Conservation (phyloP, 2,113 vertebrate species). For the Tychaedon coryphoeus region DNA sequence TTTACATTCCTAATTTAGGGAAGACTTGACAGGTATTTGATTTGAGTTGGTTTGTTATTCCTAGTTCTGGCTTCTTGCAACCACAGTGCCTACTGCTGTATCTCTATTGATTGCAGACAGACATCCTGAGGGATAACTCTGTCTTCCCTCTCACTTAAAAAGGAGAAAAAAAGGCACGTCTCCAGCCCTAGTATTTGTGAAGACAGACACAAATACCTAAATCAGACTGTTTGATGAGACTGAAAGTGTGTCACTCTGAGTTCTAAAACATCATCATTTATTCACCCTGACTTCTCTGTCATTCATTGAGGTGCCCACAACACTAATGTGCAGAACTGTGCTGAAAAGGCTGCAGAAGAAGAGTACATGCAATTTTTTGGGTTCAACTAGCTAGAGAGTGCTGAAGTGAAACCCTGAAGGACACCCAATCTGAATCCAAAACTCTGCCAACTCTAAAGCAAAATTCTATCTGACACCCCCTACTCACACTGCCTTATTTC, state of each 20-base stretch:
- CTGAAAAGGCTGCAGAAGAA: neutral
- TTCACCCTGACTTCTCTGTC: neutral
- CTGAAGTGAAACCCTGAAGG: neutral
- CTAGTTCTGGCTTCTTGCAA: conserved; percentile 30
- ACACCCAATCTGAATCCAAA: neutral
- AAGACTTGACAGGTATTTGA: conserved; percentile 43
- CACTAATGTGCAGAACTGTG: neutral
- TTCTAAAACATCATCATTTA: neutral
- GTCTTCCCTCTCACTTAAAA: conserved; percentile 6
- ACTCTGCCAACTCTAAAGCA: neutral
- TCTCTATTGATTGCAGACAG: conserved; percentile 28
- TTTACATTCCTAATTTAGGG: conserved; percentile 32
- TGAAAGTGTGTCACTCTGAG: neutral
- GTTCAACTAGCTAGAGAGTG: neutral
- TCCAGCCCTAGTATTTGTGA: neutral
- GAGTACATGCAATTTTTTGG: neutral
- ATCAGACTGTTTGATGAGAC: neutral
- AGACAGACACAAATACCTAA: conserved; percentile 5
- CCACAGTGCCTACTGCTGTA: conserved; percentile 12
- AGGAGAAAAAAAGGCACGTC: neutral
- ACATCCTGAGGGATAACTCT: conserved; percentile 30
- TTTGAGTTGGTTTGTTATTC: conserved; percentile 52
- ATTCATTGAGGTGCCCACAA: neutral
- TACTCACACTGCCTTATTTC: neutral
- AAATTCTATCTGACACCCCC: accelerated